These are phyloP conservation scores for Papilio dardanus DNA, from an alignment of 1,140 invertebrate genomes.

Conservation along the genomic window DNA sequence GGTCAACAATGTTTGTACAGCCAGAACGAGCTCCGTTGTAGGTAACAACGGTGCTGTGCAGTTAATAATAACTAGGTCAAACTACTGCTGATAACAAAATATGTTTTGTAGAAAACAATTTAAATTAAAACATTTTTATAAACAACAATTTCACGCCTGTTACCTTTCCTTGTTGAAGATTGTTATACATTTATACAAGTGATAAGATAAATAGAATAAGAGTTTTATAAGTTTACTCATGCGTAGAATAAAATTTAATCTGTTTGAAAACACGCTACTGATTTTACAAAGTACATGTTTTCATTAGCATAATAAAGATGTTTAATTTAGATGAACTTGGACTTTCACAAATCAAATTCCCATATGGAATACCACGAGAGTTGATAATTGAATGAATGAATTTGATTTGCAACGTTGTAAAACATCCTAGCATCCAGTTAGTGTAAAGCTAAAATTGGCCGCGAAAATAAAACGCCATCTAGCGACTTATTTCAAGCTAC, in stretches of 20 bases:
- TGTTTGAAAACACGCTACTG: conserved; percentile 2
- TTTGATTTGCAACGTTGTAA: neutral
- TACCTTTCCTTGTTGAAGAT: neutral
- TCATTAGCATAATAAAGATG: neutral
- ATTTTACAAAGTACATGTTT: neutral
- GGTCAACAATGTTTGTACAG: conserved; percentile 24
- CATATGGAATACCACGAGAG: neutral
- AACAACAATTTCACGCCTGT: neutral
- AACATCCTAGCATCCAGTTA: neutral
- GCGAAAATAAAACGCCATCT: neutral
- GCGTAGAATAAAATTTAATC: neutral
- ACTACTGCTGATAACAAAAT: conserved; percentile 15
- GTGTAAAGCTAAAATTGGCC: neutral
- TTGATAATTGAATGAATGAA: neutral
- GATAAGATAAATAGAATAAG: neutral
- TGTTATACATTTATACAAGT: neutral
- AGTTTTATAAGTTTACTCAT: neutral
- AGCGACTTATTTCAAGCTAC: neutral
- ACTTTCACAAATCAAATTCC: neutral
- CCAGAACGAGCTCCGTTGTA: neutral
- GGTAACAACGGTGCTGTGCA: neutral
- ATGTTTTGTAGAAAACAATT: conserved; percentile 10
- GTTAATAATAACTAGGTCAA: conserved; percentile 1
- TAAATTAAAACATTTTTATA: neutral
- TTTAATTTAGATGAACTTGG: neutral